phyloP scores from a whole-genome alignment of 2,888 invertebrate genomes.

The Pherbina coryleti region DNA sequence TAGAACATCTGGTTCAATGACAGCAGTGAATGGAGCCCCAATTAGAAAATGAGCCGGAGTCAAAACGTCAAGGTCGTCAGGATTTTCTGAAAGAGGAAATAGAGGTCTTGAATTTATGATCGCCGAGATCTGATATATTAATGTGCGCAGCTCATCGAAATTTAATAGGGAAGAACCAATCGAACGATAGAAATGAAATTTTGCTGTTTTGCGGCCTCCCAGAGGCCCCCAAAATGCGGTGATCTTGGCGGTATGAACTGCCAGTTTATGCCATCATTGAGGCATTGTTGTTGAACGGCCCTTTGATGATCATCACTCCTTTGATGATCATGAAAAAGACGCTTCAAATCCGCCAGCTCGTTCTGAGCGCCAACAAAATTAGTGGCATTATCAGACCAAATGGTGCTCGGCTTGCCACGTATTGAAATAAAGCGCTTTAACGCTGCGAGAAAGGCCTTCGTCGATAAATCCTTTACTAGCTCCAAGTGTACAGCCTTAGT shows the following conservation, averaged over 20 bases:
- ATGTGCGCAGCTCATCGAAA: slow-evolving; percentile 44
- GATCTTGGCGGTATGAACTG: slow-evolving; percentile 39
- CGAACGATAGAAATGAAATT: slow-evolving; percentile 31
- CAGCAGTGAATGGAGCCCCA: slow-evolving; percentile 36
- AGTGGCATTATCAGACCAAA: slow-evolving; percentile 44
- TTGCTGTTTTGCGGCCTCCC: slow-evolving; percentile 40
- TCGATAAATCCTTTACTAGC: slow-evolving; percentile 38
- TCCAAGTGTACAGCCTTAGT: slow-evolving; percentile 37
- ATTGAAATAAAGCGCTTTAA: slow-evolving; percentile 34
- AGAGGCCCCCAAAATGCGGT: slow-evolving; percentile 39
- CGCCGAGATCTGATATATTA: slow-evolving; percentile 44
- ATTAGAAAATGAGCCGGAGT: slow-evolving; percentile 37
- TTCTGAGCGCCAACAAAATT: slow-evolving; percentile 43
- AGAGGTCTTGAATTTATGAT: slow-evolving; percentile 47
- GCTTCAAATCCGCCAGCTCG: slow-evolving; percentile 7
- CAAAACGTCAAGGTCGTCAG: slow-evolving; percentile 43
- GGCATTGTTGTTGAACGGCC: slow-evolving; percentile 32
- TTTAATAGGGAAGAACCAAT: slow-evolving; percentile 28
- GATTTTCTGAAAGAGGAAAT: slow-evolving; percentile 47
- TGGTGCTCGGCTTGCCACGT: slow-evolving; percentile 42
- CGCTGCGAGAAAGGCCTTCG: slow-evolving; percentile 26
- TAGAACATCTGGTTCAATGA: slow-evolving; percentile 39
- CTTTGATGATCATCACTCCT: neutral
- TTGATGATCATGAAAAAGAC: too few relatives aligned
- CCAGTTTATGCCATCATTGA: slow-evolving; percentile 37